Conservation (phyloP, 2,888 invertebrate species). For the Callinectes sapidus region DNA sequence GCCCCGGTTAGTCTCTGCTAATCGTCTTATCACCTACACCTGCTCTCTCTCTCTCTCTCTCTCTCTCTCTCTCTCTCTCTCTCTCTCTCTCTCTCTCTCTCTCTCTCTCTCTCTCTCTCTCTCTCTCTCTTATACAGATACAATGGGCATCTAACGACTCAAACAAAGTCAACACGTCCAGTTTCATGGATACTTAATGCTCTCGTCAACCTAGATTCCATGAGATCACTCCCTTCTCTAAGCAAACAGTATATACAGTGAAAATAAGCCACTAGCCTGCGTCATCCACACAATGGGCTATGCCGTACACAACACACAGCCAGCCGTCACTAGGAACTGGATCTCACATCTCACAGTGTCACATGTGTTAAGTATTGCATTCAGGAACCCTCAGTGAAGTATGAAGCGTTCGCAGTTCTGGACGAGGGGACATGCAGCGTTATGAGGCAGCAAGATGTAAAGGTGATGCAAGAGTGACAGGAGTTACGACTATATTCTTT, state of each 20-base stretch:
- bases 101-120: not conserved
- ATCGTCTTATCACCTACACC: slow-evolving; percentile 30
- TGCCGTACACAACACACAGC: not conserved
- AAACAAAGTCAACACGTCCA: not conserved
- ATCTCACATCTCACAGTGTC: not conserved
- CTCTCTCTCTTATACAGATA: not conserved
- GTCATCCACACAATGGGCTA: not conserved
- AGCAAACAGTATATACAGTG: not conserved
- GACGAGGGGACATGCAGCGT: not conserved
- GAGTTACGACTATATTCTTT: no score
- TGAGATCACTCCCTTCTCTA: slow-evolving; percentile 4
- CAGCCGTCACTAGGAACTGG: not conserved
- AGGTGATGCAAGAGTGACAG: no score
- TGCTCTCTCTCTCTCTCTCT: slow-evolving; percentile 17
- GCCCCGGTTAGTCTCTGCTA: slow-evolving; percentile 13
- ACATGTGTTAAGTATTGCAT: not conserved
- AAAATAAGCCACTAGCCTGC: not conserved
- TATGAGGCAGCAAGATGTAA: not conserved
- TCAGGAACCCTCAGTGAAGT: not conserved
- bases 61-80: slow-evolving; percentile 42
- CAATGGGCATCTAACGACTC: not conserved
- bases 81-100: slow-evolving; percentile 46
- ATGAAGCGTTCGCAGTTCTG: not conserved
- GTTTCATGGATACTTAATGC: not conserved
- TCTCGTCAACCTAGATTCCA: slow-evolving; percentile 13